Base-by-base conservation (phyloP, 2,797 vertebrate species). In the Neoniphon sammara region DNA sequence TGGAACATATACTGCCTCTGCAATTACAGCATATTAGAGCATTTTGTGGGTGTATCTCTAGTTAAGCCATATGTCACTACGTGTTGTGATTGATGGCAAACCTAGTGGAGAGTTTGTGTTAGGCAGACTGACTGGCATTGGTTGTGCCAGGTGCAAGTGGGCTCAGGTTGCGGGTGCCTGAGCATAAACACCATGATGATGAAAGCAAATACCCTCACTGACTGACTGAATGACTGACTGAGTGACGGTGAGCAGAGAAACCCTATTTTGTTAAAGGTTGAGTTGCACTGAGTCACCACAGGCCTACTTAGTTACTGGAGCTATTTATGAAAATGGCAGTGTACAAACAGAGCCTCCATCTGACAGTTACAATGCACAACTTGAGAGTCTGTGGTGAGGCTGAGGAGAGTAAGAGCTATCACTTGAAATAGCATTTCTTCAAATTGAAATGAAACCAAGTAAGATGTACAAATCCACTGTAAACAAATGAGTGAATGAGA, bases 141-240 rank as follows among this genome's bases (percentile, higher is more conserved):
- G 56, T 31, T 31, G 81, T 66, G 71, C 84, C 88, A 90, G 86
- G 84, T 88, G 85, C 73, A 77, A 81, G 65, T 20, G 73, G 85
- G 74, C 80, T 91, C 80, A 10, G 76, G 85, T 91, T 93, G 73
- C 87, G 55, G 70, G 70, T 78, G 75, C 65, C 73, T 66, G 53
- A 21, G 53, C 83, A 87, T 75, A 83, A 88, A 85, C 84, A 30
- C 80, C 77, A 66, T 65, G 59, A 76, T 49, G 77, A 85, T 84
- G 83, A 90, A 89, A 89, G 80, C 60, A 79, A 90, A 90, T 18
- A 75, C 73, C 27, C 66, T 70, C 69, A 76, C 64, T 77, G 79
- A 75, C 49, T 54, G 83, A 86, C 78, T 71, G 70, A 81, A 68
- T 50, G 55, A 21, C 63, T 63, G 75, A 77, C 68, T 54, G 71